Conservation (phyloP, 1,140 invertebrate species). For the Bombyx mori region ASM3026992v2 NC_085111.1:6874501-6875000, state of each 20-base stretch:
- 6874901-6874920: too few relatives aligned
- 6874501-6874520: too few relatives aligned
- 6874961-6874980: too few relatives aligned
- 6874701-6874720: conserved; percentile 1
- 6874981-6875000: too few relatives aligned
- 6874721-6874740: conserved; percentile 3
- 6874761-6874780: conserved; percentile 4
- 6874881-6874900: too few relatives aligned
- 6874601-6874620: conserved; percentile 1
- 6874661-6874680: conserved; percentile 5
- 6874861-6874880: neutral
- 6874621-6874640: conserved; percentile 3
- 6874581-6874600: neutral
- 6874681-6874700: conserved; percentile 1
- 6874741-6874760: neutral
- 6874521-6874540: too few relatives aligned
- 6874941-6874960: too few relatives aligned
- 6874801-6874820: too few relatives aligned
- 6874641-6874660: conserved; percentile 2
- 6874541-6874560: too few relatives aligned
- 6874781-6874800: neutral
- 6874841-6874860: neutral
- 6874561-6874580: too few relatives aligned
- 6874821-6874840: neutral
- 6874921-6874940: too few relatives aligned